Percentiles rank a stretch among this genome's conserved stretches.
phyloP scores from a whole-genome alignment of 2,113 vertebrate species.

The Antennarius striatus region DNA sequence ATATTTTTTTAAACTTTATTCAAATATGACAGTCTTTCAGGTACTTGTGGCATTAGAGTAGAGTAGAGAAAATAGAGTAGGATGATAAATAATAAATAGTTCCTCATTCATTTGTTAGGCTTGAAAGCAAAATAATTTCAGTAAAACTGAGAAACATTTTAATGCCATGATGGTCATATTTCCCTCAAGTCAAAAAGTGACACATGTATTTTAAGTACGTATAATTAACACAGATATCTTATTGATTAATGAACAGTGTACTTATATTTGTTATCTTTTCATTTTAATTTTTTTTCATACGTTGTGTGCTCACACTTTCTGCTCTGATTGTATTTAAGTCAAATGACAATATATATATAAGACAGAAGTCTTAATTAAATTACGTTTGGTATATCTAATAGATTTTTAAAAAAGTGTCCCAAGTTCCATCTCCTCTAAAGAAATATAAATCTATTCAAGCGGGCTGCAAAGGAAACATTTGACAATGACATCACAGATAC shows the following conservation, averaged over 20 bases:
- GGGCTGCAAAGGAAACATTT: constrained; percentile 19
- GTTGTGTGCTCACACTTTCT: background rate
- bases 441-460: background rate
- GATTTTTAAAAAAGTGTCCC: background rate
- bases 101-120: constrained; percentile 39
- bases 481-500: constrained; percentile 56
- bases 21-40: too few relatives aligned
- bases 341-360: background rate
- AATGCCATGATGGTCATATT: constrained; percentile 72
- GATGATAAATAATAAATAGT: constrained; percentile 26
- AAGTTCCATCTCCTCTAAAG: background rate
- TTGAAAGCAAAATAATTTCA: constrained; percentile 32
- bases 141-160: constrained; percentile 49
- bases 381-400: too few relatives aligned
- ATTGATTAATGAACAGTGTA: too few relatives aligned
- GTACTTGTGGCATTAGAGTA: too few relatives aligned
- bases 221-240: too few relatives aligned
- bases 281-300: background rate
- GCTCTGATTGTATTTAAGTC: constrained; percentile 12
- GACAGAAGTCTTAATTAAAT: constrained; percentile 4
- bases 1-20: constrained; percentile 22
- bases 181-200: constrained; percentile 63
- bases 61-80: too few relatives aligned
- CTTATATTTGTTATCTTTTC: background rate
- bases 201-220: background rate